Conservation (phyloP, 2,113 vertebrate genomes). For the Uria aalge region DNA sequence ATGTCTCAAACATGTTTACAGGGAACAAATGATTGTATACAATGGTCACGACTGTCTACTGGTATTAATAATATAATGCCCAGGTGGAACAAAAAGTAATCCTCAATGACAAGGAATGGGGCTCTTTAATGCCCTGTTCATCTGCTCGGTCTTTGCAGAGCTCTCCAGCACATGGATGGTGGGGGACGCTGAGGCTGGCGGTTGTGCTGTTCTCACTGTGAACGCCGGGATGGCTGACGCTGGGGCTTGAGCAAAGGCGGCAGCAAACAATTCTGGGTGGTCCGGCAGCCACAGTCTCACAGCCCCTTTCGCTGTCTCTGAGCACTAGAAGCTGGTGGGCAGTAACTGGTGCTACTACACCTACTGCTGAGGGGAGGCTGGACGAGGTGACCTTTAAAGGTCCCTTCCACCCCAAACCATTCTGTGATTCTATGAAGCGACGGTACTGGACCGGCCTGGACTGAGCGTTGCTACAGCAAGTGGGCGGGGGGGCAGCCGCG, state of each 20-base stretch:
- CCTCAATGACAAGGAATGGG: background rate
- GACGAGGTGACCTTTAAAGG: background rate
- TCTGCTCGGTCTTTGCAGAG: background rate
- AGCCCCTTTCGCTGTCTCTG: background rate
- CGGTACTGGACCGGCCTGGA: rapidly evolving
- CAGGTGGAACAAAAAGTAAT: background rate
- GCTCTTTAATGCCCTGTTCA: background rate
- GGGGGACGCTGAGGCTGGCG: background rate
- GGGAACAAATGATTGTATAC: background rate
- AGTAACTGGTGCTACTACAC: background rate
- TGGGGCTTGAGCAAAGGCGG: background rate
- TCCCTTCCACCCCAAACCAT: background rate
- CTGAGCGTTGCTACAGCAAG: background rate
- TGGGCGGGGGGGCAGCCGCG: too few species aligned
- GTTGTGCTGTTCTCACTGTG: background rate
- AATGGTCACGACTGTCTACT: background rate
- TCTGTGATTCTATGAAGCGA: rapidly evolving
- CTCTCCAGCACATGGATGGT: background rate
- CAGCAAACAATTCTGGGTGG: background rate
- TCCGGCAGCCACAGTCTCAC: background rate
- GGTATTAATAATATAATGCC: background rate
- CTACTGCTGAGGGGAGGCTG: background rate
- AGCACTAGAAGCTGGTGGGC: background rate
- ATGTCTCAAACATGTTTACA: background rate
- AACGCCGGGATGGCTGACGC: background rate